phyloP scores from a whole-genome alignment of 2,888 invertebrate genomes.

The Apotomis betuletana region DNA sequence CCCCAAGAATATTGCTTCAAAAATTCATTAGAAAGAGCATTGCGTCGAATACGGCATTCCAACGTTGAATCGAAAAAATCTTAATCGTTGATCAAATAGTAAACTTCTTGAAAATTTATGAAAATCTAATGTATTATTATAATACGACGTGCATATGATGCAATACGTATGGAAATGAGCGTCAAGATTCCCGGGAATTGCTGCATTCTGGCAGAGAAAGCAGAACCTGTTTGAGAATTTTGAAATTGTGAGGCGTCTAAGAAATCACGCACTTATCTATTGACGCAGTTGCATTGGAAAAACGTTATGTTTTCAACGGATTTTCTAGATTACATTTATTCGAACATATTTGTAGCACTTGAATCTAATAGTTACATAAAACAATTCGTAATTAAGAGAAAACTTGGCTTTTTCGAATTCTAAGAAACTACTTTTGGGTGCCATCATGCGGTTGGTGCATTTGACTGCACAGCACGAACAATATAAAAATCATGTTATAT shows the following conservation, averaged over 20 bases:
- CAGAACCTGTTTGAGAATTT: constrained; percentile 66
- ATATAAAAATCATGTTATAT: too few relatives aligned
- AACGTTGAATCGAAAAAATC: constrained; percentile 15
- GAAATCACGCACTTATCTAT: constrained; percentile 27
- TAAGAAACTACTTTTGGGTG: too few relatives aligned
- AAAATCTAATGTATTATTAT: constrained; percentile 34
- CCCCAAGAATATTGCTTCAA: constrained; percentile 40
- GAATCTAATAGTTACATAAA: too few relatives aligned
- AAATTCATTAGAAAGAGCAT: constrained; percentile 29
- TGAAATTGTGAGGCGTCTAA: constrained; percentile 53
- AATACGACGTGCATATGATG: constrained; percentile 42
- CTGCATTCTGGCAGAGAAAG: constrained; percentile 64
- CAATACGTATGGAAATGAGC: constrained; percentile 60
- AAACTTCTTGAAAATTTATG: constrained; percentile 33
- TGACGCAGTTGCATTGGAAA: constrained; percentile 6
- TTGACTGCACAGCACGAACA: background rate
- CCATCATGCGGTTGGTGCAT: background rate
- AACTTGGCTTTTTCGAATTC: too few relatives aligned
- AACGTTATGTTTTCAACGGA: background rate
- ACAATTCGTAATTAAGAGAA: too few relatives aligned
- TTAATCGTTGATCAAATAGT: constrained; percentile 36
- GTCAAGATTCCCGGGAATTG: constrained; percentile 66
- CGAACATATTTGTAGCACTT: too few relatives aligned
- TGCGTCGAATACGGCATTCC: constrained; percentile 23
- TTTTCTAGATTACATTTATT: background rate